Evolutionary conservation across 2,113 vertebrate genomes (phyloP).

Genomic region (cattle (Bos taurus)): DNA sequence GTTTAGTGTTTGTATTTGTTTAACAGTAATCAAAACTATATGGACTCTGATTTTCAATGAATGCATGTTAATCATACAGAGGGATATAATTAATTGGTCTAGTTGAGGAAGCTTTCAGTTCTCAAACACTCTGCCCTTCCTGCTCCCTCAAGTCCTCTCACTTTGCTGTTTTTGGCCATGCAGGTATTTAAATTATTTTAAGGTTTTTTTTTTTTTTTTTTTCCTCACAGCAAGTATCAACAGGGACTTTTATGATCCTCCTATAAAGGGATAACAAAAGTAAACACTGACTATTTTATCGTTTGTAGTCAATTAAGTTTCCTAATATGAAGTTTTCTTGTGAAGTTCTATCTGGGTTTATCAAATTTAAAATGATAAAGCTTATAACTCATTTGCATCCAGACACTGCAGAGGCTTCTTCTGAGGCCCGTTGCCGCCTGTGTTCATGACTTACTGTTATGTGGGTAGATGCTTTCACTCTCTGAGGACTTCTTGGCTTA

Average conservation of each 20-base stretch:
- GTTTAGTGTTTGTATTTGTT: conserved; percentile 49
- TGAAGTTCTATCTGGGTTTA: neutral
- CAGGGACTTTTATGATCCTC: neutral
- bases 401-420: neutral
- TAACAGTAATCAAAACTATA: conserved; percentile 25
- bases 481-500: conserved; percentile 32
- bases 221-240: neutral
- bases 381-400: neutral
- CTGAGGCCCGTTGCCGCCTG: neutral
- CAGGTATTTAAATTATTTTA: neutral
- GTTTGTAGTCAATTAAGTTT: neutral
- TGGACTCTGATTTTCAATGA: conserved; percentile 21
- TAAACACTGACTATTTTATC: neutral
- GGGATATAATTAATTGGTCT: neutral
- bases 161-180: neutral
- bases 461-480: conserved; percentile 38
- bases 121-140: neutral
- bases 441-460: conserved; percentile 7
- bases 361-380: neutral
- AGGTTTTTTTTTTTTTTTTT: neutral
- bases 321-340: neutral
- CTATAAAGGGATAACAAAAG: neutral
- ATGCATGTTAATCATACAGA: neutral
- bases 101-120: neutral
- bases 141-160: neutral